Conservation (phyloP, 2,888 invertebrate genomes). For the Geophilus truncorum region DNA sequence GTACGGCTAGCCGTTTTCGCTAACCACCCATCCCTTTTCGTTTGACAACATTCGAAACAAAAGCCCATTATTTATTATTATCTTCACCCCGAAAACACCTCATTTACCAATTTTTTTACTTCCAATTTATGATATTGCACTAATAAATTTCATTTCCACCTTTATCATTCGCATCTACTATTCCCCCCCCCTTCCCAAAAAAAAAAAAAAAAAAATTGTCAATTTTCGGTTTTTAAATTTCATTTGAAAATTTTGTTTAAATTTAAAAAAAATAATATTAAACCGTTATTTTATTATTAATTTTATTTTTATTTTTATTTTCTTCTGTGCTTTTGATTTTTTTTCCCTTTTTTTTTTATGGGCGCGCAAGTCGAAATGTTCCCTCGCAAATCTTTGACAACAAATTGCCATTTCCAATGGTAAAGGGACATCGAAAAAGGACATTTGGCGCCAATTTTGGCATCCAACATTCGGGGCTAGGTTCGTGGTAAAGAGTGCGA, state of each 20-base stretch:
- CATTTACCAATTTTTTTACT: neutral
- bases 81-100: neutral
- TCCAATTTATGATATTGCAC: neutral
- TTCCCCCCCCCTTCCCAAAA: too few relatives aligned
- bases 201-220: too few relatives aligned
- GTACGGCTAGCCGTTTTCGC: too few relatives aligned
- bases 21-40: too few relatives aligned
- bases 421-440: slow-evolving; percentile 12
- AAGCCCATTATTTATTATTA: neutral
- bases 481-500: slow-evolving; percentile 20
- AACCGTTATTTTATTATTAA: neutral
- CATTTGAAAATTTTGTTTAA: too few relatives aligned
- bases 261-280: too few relatives aligned
- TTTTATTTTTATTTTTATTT: neutral
- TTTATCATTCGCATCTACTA: neutral
- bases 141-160: neutral
- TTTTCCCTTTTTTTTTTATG: neutral
- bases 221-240: too few relatives aligned
- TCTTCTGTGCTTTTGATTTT: too few relatives aligned
- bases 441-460: slow-evolving; percentile 15
- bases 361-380: neutral
- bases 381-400: slow-evolving; percentile 1
- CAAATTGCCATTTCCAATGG: slow-evolving; percentile 1
- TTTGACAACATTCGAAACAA: too few relatives aligned
- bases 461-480: neutral